These are phyloP conservation scores for Deilephila porcellus DNA, from an alignment of 2,888 invertebrate species.

Conservation along the genomic window DNA sequence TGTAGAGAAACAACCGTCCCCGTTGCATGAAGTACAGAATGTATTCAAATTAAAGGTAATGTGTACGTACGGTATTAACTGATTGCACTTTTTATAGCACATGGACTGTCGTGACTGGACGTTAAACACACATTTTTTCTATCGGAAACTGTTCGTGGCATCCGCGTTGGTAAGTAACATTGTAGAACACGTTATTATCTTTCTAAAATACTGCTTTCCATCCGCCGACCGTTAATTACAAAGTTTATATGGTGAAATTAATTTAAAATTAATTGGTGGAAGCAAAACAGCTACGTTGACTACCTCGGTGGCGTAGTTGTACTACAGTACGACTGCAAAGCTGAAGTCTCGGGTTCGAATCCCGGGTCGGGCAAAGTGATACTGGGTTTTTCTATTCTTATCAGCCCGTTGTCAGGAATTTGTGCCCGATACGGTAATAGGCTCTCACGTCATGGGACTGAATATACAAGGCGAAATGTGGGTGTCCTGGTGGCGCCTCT, in stretches of 20 bases:
- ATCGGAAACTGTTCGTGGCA: constrained; percentile 8
- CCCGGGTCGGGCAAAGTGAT: too few species aligned
- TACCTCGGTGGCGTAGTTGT: too few species aligned
- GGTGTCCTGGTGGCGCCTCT: too few species aligned
- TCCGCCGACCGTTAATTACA: constrained; percentile 42
- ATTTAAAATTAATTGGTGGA: constrained; percentile 37
- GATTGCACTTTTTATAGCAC: constrained; percentile 21
- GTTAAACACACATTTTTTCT: constrained; percentile 23
- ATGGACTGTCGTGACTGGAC: constrained; percentile 15
- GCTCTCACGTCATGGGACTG: too few species aligned
- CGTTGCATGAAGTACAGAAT: neutral
- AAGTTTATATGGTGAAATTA: constrained; percentile 37
- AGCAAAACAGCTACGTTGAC: constrained; percentile 26
- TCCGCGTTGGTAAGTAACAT: constrained; percentile 24
- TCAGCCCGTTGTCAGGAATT: too few species aligned
- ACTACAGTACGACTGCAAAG: too few species aligned
- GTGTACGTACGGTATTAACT: neutral
- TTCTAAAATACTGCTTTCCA: constrained; percentile 38
- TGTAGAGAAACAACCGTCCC: neutral
- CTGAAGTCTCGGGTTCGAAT: too few species aligned
- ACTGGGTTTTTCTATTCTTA: too few species aligned
- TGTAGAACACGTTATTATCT: constrained; percentile 19
- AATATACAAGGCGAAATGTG: too few species aligned
- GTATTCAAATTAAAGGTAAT: constrained; percentile 1
- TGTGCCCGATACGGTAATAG: too few species aligned